These are phyloP conservation scores for Orthonychiurus folsomi DNA, from an alignment of 2,888 invertebrate genomes.

Conservation along the genomic window DNA sequence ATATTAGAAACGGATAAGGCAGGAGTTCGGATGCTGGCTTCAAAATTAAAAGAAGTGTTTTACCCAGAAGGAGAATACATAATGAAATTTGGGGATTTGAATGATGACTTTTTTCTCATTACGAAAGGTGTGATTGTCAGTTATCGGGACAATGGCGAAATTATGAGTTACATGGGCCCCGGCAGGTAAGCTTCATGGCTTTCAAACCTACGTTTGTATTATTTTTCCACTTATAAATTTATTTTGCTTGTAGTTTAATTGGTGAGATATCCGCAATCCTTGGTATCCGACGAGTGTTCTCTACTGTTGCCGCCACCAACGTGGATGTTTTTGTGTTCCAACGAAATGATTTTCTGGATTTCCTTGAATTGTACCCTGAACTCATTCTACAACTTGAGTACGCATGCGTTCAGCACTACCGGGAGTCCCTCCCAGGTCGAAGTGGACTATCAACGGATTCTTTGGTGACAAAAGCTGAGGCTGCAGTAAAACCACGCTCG, in stretches of 20 bases:
- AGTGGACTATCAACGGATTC: no score
- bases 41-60: constrained; percentile 27
- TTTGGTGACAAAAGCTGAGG: constrained; percentile 11
- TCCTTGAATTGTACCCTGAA: constrained; percentile 27
- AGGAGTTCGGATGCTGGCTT: constrained; percentile 30
- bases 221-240: neutral
- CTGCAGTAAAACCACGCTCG: neutral
- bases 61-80: constrained; percentile 38
- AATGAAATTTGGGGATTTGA: constrained; percentile 33
- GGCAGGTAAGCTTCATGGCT: constrained; percentile 25
- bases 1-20: constrained; percentile 17
- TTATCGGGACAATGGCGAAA: constrained; percentile 29
- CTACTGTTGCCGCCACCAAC: constrained; percentile 29
- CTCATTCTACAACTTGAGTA: constrained; percentile 18
- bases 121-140: constrained; percentile 33
- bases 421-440: no score
- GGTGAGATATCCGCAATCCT: constrained; percentile 35
- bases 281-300: constrained; percentile 27
- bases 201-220: neutral
- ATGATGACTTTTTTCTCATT: constrained; percentile 33
- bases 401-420: constrained; percentile 25
- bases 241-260: constrained; percentile 24
- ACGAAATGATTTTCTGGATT: constrained; percentile 27
- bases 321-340: constrained; percentile 26
- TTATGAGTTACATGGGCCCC: constrained; percentile 31